A percentile compares a stretch with the other conserved stretches of the same genome.
phyloP scores from a whole-genome alignment of 2,888 invertebrate species.

The Molanna angustata region DNA sequence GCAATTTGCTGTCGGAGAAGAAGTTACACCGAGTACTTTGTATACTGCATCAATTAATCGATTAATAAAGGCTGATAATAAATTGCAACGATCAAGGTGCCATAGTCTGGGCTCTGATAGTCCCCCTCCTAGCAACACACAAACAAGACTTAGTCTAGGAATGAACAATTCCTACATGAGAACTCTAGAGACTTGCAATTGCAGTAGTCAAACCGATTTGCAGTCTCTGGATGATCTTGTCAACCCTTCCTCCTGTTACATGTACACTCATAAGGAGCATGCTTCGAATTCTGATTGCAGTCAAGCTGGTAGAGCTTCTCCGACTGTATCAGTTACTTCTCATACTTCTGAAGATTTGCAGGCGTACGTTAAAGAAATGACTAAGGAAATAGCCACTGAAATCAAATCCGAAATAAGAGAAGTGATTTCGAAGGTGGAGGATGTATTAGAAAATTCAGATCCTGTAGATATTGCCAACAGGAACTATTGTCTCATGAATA shows the following conservation, averaged over 20 bases:
- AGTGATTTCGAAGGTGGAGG: constrained; percentile 77
- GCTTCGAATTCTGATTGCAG: constrained; percentile 55
- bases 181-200: constrained; percentile 59
- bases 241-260: constrained; percentile 48
- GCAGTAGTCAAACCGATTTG: constrained; percentile 71
- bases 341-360: constrained; percentile 65
- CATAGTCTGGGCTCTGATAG: constrained; percentile 63
- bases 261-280: constrained; percentile 47
- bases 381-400: constrained; percentile 75
- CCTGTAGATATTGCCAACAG: constrained; percentile 54
- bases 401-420: constrained; percentile 79
- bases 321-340: constrained; percentile 53
- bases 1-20: constrained; percentile 68
- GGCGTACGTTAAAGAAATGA: constrained; percentile 74
- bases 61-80: constrained; percentile 26
- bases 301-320: constrained; percentile 55
- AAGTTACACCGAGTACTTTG: constrained; percentile 48
- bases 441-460: constrained; percentile 70
- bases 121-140: constrained; percentile 55
- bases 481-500: constrained; percentile 42
- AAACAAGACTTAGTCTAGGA: constrained; percentile 61
- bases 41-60: constrained; percentile 28
- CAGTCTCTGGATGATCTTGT: constrained; percentile 61
- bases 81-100: constrained; percentile 53
- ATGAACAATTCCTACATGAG: constrained; percentile 48